phyloP scores from a whole-genome alignment of 2,797 vertebrate genomes.

The Podarcis lilfordi region DNA sequence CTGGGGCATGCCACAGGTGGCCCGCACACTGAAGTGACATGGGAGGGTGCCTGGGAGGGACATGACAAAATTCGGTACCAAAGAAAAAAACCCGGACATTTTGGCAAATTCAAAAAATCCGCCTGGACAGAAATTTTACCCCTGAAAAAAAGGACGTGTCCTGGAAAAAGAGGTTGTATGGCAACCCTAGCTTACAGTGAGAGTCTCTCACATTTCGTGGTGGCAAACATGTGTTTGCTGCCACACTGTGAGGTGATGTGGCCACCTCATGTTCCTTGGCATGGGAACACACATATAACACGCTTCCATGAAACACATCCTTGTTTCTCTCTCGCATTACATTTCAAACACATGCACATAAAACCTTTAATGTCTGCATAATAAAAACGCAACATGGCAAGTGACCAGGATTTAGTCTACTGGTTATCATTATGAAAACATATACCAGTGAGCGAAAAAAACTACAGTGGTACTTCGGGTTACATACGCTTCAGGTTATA shows the following conservation, averaged over 20 bases:
- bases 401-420: slow-evolving; percentile 27
- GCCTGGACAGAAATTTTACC: no score
- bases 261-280: background rate
- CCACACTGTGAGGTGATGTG: background rate
- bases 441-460: slow-evolving; percentile 56
- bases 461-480: background rate
- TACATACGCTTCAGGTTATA: no score
- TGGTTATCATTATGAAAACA: slow-evolving; percentile 35
- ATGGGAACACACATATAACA: background rate
- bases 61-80: no score
- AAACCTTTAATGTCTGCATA: background rate
- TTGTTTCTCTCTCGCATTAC: background rate
- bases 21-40: no score
- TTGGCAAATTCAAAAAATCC: no score
- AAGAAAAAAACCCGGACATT: no score
- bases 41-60: no score
- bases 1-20: no score
- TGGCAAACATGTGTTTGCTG: background rate
- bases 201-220: background rate
- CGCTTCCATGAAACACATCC: background rate
- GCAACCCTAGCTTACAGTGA: no score
- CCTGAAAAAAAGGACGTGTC: no score
- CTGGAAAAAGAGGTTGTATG: no score
- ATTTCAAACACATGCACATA: background rate
- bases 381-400: background rate